A percentile compares a stretch with the other conserved stretches of the same genome.
Conservation (phyloP, 2,113 vertebrate genomes). For the Accipiter cooperii region DNA sequence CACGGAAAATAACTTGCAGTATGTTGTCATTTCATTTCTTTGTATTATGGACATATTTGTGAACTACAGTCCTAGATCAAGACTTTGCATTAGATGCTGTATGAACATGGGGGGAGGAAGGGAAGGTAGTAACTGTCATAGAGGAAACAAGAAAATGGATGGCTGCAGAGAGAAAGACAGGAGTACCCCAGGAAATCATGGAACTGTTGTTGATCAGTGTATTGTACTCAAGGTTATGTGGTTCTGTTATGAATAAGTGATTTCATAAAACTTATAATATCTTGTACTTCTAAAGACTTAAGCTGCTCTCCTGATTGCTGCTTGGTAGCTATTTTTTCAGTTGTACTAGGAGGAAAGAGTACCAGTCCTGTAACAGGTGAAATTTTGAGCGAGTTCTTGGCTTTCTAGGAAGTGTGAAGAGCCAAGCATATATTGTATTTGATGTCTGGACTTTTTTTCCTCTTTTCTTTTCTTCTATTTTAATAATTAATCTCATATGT, state of each 20-base stretch:
- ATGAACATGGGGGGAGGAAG: neutral
- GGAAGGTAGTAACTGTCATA: neutral
- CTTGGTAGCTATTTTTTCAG: neutral
- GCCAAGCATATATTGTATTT: neutral
- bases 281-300: neutral
- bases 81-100: neutral
- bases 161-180: neutral
- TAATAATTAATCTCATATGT: neutral
- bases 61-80: neutral
- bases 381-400: neutral
- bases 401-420: neutral
- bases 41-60: neutral
- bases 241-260: neutral
- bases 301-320: neutral
- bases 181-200: neutral
- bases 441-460: neutral
- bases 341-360: neutral
- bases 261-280: neutral
- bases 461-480: neutral
- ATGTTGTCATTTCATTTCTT: neutral
- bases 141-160: neutral
- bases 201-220: neutral
- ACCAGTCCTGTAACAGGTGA: neutral
- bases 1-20: neutral
- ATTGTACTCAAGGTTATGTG: fast-evolving